Conservation (phyloP, 2,113 vertebrate genomes). For the Hippocampus abdominalis region DNA sequence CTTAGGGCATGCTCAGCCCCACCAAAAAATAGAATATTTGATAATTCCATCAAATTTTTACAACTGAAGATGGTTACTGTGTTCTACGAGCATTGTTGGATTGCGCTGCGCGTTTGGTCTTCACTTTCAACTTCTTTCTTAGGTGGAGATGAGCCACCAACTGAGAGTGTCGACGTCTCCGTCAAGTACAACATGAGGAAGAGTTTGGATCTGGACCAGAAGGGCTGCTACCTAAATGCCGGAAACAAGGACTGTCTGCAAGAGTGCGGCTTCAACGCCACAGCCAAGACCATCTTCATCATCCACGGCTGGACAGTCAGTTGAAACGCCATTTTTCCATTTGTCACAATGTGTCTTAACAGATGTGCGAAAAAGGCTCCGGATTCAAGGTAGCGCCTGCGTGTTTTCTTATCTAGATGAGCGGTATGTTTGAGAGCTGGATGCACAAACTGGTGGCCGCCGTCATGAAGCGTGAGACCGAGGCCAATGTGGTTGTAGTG, state of each 20-base stretch:
- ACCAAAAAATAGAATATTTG: too few relatives aligned
- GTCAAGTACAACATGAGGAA: conserved; percentile 80
- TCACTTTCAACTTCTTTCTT: background rate
- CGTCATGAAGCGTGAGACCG: conserved; percentile 77
- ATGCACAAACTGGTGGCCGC: conserved; percentile 82
- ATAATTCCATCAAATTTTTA: too few relatives aligned
- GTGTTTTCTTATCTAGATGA: conserved; percentile 73
- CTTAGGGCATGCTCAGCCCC: too few relatives aligned
- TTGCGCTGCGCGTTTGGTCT: background rate
- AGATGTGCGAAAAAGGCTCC: background rate
- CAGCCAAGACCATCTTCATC: conserved; percentile 87
- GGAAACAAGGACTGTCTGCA: conserved; percentile 64
- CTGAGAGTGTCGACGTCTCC: background rate
- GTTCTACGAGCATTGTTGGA: background rate
- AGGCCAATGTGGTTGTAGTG: conserved; percentile 86
- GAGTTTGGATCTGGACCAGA: conserved; percentile 66
- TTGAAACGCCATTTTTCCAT: background rate
- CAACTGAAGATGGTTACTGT: background rate
- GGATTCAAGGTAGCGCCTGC: background rate
- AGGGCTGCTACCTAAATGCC: conserved; percentile 76
- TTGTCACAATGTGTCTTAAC: conserved; percentile 21
- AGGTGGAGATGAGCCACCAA: conserved; percentile 32
- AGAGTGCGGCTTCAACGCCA: conserved; percentile 83
- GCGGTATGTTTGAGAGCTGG: conserved; percentile 86
- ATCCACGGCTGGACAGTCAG: conserved; percentile 93